Percentiles rank a stretch among this genome's conserved stretches.
These are phyloP conservation scores for Rana temporaria DNA, from an alignment of 2,113 vertebrate species.

Conservation along the genomic window DNA sequence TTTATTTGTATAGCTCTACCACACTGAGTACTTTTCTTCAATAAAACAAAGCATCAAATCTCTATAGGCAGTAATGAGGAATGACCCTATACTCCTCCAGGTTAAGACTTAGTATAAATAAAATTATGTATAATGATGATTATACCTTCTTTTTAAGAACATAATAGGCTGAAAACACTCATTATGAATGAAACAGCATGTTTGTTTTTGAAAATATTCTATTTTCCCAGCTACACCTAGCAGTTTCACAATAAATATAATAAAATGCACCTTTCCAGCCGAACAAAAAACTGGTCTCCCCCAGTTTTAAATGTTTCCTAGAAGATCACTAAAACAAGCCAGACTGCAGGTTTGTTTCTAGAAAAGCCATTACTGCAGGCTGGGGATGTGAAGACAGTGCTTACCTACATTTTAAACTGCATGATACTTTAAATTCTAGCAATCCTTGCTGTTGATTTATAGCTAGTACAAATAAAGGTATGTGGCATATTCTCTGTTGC, in stretches of 20 bases:
- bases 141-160: neutral
- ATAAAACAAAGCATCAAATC: neutral
- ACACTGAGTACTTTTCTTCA: neutral
- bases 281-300: neutral
- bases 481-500: no score
- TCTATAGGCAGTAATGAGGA: neutral
- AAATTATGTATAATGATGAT: slow-evolving; percentile 15
- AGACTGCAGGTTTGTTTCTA: neutral
- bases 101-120: slow-evolving; percentile 7
- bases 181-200: neutral
- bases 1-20: neutral
- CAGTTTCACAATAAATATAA: slow-evolving; percentile 9
- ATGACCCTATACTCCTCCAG: slow-evolving; percentile 43
- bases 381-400: neutral
- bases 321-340: neutral
- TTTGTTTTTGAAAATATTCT: neutral
- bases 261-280: neutral
- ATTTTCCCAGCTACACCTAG: slow-evolving; percentile 22
- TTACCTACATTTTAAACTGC: neutral
- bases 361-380: neutral
- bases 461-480: no score
- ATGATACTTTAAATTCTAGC: neutral
- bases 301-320: slow-evolving; percentile 1
- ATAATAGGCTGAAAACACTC: neutral
- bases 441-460: no score